Percentiles rank a stretch among this genome's conserved stretches.
Evolutionary conservation across 2,797 vertebrate genomes (phyloP).

Genomic region (Bufotes viridis): DNA sequence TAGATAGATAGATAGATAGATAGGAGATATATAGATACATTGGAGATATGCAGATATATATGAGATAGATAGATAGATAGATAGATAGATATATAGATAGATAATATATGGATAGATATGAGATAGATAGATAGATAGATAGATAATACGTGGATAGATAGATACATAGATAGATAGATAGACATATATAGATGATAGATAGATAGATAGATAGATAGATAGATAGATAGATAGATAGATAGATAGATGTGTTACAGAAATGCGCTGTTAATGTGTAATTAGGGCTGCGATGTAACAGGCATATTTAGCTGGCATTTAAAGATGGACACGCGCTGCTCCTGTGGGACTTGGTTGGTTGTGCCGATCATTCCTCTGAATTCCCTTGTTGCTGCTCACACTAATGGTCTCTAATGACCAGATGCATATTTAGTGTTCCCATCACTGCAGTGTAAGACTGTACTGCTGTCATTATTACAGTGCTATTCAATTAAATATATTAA

Average conservation of each 20-base stretch:
- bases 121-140: too few relatives aligned
- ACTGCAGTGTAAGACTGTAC: not conserved
- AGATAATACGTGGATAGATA: too few relatives aligned
- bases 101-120: too few relatives aligned
- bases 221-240: not conserved
- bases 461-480: not conserved
- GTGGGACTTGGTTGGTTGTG: slow-evolving; percentile 16
- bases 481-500: slow-evolving; percentile 13
- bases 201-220: slow-evolving; percentile 3
- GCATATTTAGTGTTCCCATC: slow-evolving; percentile 22
- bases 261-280: not conserved
- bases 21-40: too few relatives aligned
- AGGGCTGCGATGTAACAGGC: not conserved
- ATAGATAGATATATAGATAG: too few relatives aligned
- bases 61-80: too few relatives aligned
- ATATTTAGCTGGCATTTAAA: slow-evolving; percentile 23
- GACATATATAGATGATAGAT: too few relatives aligned
- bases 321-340: slow-evolving; percentile 10
- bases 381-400: slow-evolving; percentile 34
- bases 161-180: too few relatives aligned
- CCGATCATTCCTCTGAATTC: slow-evolving; percentile 31
- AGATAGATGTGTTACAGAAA: not conserved
- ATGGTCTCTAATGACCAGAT: slow-evolving; percentile 43
- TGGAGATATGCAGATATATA: too few relatives aligned
- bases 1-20: too few relatives aligned